These are phyloP conservation scores for Diuraphis noxia DNA, from an alignment of 1,140 invertebrate species.

Conservation along the genomic window DNA sequence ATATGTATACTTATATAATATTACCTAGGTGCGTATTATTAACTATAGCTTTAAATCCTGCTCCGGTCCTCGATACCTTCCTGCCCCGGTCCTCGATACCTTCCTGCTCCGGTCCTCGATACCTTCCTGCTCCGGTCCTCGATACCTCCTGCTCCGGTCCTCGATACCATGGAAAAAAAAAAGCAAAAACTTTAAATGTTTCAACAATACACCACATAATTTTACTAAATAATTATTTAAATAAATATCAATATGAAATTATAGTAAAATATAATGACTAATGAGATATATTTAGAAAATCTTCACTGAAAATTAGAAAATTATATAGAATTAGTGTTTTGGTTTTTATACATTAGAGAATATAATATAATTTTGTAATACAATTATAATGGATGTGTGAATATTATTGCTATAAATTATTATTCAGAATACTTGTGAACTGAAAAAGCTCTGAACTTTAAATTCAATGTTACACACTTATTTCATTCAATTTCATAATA, in stretches of 20 bases:
- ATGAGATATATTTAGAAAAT: background rate
- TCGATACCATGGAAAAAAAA: too few relatives aligned
- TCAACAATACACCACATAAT: too few relatives aligned
- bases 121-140: too few relatives aligned
- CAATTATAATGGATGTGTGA: background rate
- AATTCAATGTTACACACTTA: background rate
- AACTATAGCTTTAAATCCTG: too few relatives aligned
- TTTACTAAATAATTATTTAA: background rate
- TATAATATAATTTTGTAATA: background rate
- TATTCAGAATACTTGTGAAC: background rate
- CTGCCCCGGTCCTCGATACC: too few relatives aligned
- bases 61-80: too few relatives aligned
- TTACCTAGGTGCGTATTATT: too few relatives aligned
- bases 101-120: too few relatives aligned
- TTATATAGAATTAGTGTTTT: background rate
- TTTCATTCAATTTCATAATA: background rate
- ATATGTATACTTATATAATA: too few relatives aligned
- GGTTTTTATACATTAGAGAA: background rate
- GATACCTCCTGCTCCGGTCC: too few relatives aligned
- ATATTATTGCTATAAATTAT: background rate
- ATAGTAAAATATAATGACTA: background rate
- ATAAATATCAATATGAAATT: background rate
- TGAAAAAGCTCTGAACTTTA: background rate
- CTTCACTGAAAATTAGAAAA: background rate
- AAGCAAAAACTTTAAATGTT: too few relatives aligned